A percentile compares a stretch with the other conserved stretches of the same genome.
phyloP scores from a whole-genome alignment of 2,797 vertebrate genomes.

The Agapornis canus region DNA sequence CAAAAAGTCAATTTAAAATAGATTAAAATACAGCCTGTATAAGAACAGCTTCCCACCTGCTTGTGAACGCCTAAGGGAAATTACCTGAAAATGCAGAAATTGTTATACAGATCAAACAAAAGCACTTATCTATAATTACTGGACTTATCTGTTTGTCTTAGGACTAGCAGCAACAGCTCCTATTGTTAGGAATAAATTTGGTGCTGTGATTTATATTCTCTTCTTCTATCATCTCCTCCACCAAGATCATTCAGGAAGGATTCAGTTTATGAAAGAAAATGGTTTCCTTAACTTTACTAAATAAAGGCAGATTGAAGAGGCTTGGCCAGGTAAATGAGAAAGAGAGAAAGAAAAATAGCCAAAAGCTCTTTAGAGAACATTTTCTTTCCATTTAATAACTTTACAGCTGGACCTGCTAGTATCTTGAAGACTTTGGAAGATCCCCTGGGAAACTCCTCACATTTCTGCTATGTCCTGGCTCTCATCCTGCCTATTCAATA shows the following conservation, averaged over 20 bases:
- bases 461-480: neutral
- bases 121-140: constrained; percentile 65
- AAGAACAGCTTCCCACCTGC: constrained; percentile 6
- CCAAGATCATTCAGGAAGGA: neutral
- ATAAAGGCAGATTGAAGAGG: constrained; percentile 18
- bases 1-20: constrained; percentile 28
- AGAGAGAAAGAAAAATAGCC: neutral
- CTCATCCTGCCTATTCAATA: constrained; percentile 16
- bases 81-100: constrained; percentile 49
- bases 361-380: neutral
- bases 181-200: neutral
- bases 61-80: constrained; percentile 39
- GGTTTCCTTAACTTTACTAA: neutral
- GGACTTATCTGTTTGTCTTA: constrained; percentile 47
- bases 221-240: neutral
- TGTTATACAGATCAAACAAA: constrained; percentile 65
- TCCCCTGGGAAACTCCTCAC: neutral
- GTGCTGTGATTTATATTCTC: neutral
- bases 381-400: constrained; percentile 8
- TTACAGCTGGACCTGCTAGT: neutral
- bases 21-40: constrained; percentile 39
- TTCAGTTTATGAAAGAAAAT: neutral
- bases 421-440: constrained; percentile 3
- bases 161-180: constrained; percentile 31
- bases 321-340: neutral